Evolutionary conservation across 2,888 invertebrate species (phyloP).

Genomic region (Cabera pusaria): DNA sequence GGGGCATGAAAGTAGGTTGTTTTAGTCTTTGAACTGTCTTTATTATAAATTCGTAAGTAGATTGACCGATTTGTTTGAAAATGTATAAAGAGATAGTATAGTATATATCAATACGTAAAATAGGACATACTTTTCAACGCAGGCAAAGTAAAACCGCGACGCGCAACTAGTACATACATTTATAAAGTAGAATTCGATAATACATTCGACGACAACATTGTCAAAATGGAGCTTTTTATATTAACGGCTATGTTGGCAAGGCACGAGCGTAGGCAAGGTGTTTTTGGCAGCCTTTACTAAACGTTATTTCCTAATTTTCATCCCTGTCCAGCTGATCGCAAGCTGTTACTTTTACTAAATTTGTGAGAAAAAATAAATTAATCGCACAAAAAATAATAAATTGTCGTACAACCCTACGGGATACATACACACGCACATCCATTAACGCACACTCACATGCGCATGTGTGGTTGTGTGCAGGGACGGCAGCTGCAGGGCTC

Average conservation of each 20-base stretch:
- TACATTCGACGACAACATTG: no score
- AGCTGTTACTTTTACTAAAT: conserved; percentile 34
- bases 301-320: conserved; percentile 21
- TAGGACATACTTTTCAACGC: no score
- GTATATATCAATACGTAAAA: no score
- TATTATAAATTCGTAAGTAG: no score
- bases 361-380: conserved; percentile 36
- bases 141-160: no score
- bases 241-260: conserved; percentile 3
- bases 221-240: no score
- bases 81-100: no score
- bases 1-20: no score
- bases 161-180: no score
- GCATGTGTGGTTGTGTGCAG: conserved; percentile 43
- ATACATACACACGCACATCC: conserved; percentile 32
- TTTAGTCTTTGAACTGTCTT: no score
- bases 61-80: no score
- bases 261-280: conserved; percentile 11
- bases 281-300: conserved; percentile 8
- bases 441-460: conserved; percentile 31
- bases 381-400: conserved; percentile 43
- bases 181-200: no score
- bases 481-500: conserved; percentile 78
- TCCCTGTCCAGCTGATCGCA: conserved; percentile 30
- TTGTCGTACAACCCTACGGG: conserved; percentile 37